phyloP scores from a whole-genome alignment of 2,888 invertebrate genomes.

The Caenorhabditis imperialis region DNA sequence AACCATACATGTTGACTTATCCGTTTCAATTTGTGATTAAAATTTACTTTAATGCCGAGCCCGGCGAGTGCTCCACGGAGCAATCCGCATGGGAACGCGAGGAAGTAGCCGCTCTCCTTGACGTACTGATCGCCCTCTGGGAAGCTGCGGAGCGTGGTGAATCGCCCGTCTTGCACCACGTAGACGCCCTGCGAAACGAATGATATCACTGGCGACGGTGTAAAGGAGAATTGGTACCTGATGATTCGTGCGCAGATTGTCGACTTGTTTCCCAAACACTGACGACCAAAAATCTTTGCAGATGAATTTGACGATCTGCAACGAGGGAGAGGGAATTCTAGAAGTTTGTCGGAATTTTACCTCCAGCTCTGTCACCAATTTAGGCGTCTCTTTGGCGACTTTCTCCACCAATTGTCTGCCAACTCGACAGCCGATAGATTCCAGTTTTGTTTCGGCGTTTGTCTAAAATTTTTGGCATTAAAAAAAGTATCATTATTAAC shows the following conservation, averaged over 20 bases:
- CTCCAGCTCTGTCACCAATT: constrained; percentile 93
- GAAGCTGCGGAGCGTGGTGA: constrained; percentile 90
- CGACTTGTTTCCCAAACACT: constrained; percentile 97
- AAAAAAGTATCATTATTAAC: background rate
- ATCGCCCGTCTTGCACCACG: constrained; percentile 95
- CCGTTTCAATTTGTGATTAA: too few species aligned
- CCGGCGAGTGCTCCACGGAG: constrained; percentile 94
- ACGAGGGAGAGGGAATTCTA: background rate
- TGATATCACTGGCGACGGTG: background rate
- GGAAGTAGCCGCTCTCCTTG: constrained; percentile 81
- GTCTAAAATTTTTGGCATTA: constrained; percentile 66
- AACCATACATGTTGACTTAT: too few species aligned
- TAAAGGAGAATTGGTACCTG: constrained; percentile 78
- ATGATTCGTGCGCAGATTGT: constrained; percentile 96
- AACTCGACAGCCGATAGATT: constrained; percentile 82
- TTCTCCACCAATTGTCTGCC: constrained; percentile 82
- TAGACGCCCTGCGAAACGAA: constrained; percentile 86
- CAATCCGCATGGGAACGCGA: constrained; percentile 95
- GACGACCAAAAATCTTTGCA: constrained; percentile 99
- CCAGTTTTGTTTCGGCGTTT: constrained; percentile 79
- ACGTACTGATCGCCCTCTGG: constrained; percentile 92
- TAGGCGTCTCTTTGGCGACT: constrained; percentile 62
- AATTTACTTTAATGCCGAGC: constrained; percentile 83
- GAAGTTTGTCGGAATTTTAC: constrained; percentile 18
- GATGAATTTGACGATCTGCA: constrained; percentile 91